phyloP scores from a whole-genome alignment of 2,888 invertebrate genomes.

The Clepsis dumicolana region DNA sequence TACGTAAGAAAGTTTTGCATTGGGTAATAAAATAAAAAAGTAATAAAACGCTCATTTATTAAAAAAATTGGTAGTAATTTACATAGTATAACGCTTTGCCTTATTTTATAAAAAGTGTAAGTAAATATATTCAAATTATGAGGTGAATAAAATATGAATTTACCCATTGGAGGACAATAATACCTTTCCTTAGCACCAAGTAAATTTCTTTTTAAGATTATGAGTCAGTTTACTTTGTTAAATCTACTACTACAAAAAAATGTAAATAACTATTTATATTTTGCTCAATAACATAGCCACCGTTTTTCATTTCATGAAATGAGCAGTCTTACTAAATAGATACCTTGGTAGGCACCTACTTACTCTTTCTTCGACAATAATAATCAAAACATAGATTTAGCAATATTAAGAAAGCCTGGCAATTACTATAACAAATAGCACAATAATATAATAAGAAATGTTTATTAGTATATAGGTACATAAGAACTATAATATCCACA shows the following conservation, averaged over 20 bases:
- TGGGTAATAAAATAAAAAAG: not conserved
- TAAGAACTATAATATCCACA: no score
- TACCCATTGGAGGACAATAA: constrained; percentile 70
- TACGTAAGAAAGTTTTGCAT: no score
- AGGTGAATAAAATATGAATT: constrained; percentile 39
- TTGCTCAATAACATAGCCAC: constrained; percentile 18
- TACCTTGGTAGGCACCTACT: constrained; percentile 8
- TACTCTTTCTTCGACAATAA: constrained; percentile 47
- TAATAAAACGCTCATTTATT: constrained; percentile 71
- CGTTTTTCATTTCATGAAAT: constrained; percentile 18
- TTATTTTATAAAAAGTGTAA: constrained; percentile 67
- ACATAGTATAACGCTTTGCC: constrained; percentile 75
- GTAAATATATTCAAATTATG: constrained; percentile 62
- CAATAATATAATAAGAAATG: constrained; percentile 47
- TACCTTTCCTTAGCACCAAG: constrained; percentile 73
- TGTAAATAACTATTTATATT: constrained; percentile 12
- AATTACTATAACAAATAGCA: constrained; percentile 55
- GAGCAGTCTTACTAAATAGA: constrained; percentile 46
- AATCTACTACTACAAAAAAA: constrained; percentile 16
- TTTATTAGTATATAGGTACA: constrained; percentile 52
- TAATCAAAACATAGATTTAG: constrained; percentile 49
- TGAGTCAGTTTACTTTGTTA: constrained; percentile 23
- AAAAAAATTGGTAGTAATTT: constrained; percentile 82
- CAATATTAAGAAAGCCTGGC: constrained; percentile 71
- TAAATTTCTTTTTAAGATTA: constrained; percentile 37